Percentiles rank a stretch among this genome's conserved stretches.
Evolutionary conservation across 1,140 invertebrate genomes (phyloP).

Genomic region (Macrobrachium rosenbergii): DNA sequence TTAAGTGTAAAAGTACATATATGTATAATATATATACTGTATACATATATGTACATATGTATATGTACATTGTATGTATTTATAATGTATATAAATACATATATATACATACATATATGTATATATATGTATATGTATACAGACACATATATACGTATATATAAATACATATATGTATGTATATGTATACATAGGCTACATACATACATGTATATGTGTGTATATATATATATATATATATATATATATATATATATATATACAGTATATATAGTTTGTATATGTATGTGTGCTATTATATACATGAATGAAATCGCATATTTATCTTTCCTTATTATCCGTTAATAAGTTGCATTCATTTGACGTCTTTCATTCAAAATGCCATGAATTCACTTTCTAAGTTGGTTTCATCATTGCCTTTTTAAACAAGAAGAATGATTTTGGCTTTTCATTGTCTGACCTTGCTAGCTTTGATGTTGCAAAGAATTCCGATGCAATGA

Average conservation of each 20-base stretch:
- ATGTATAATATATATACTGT: neutral
- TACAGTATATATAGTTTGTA: slow-evolving; percentile 20
- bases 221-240: slow-evolving; percentile 22
- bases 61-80: too few relatives aligned
- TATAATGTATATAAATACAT: neutral
- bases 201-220: neutral
- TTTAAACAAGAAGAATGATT: too few relatives aligned
- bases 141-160: neutral
- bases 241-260: slow-evolving; percentile 22
- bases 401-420: too few relatives aligned
- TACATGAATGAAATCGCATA: neutral
- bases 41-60: too few relatives aligned
- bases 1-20: neutral
- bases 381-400: too few relatives aligned
- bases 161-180: neutral
- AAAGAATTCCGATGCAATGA: too few relatives aligned
- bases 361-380: too few relatives aligned
- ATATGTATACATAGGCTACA: neutral
- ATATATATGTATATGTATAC: neutral
- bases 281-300: neutral
- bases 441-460: too few relatives aligned
- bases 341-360: too few relatives aligned
- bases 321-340: neutral
- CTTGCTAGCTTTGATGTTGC: too few relatives aligned
- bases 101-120: slow-evolving; percentile 9